These are phyloP conservation scores for Rallus limicola DNA, from an alignment of 2,113 vertebrate species.

Conservation along the genomic window DNA sequence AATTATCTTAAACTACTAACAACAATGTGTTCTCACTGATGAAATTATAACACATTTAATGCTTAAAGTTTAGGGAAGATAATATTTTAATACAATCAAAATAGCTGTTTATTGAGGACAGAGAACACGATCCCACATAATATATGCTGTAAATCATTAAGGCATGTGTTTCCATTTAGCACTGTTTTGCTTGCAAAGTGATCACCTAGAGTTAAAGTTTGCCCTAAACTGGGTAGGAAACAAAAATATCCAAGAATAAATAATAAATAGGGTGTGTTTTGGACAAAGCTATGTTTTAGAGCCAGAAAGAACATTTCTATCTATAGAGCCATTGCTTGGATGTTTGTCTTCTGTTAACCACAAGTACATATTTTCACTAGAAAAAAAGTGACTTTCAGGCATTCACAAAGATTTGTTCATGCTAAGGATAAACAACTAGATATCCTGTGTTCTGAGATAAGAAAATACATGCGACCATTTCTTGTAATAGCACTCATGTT, in stretches of 20 bases:
- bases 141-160: background rate
- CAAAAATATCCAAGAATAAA: constrained; percentile 57
- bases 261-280: constrained; percentile 45
- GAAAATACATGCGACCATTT: constrained; percentile 4
- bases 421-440: constrained; percentile 56
- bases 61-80: background rate
- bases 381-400: constrained; percentile 17
- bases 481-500: constrained; percentile 24
- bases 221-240: constrained; percentile 16
- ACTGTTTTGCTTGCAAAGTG: constrained; percentile 59
- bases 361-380: constrained; percentile 38
- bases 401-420: constrained; percentile 7
- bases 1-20: background rate
- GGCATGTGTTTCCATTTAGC: constrained; percentile 53
- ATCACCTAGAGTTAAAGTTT: constrained; percentile 26
- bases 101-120: constrained; percentile 11
- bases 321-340: background rate
- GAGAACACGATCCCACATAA: constrained; percentile 3
- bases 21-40: background rate
- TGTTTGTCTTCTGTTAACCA: constrained; percentile 45
- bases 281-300: constrained; percentile 31
- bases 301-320: constrained; percentile 42
- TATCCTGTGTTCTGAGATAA: constrained; percentile 28
- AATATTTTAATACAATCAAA: constrained; percentile 23
- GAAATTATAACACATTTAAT: background rate